Conservation (phyloP, 2,797 vertebrate genomes). For the Acrossocheilus fasciatus region DNA sequence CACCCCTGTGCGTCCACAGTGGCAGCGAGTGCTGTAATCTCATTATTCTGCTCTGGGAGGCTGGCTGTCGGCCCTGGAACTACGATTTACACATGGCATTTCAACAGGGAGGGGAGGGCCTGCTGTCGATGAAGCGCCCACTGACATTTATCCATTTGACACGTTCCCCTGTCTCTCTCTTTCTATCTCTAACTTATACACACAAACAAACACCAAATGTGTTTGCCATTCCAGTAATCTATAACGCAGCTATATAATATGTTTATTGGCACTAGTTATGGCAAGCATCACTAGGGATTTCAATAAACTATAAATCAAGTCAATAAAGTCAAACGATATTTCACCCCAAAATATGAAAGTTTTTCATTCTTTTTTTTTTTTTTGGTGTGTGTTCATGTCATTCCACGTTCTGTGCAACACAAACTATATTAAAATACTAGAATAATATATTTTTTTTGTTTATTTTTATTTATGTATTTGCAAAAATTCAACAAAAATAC, state of each 20-base stretch:
- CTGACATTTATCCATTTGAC: slow-evolving; percentile 79
- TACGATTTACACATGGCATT: slow-evolving; percentile 75
- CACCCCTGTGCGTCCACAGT: slow-evolving; percentile 49
- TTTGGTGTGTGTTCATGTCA: neutral
- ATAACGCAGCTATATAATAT: slow-evolving; percentile 9
- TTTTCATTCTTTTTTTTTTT: neutral
- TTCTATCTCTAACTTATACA: slow-evolving; percentile 21
- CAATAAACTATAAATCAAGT: neutral
- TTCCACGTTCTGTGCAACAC: neutral
- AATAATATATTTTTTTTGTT: neutral
- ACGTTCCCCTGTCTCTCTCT: slow-evolving; percentile 60
- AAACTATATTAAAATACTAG: neutral
- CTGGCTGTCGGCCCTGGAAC: slow-evolving; percentile 70
- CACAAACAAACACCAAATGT: slow-evolving; percentile 39
- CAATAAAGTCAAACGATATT: neutral
- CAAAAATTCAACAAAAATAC: neutral
- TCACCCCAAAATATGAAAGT: neutral
- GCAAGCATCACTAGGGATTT: neutral
- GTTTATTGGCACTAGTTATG: neutral
- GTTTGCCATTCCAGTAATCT: slow-evolving; percentile 18
- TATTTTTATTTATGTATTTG: neutral
- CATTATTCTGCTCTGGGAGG: slow-evolving; percentile 73
- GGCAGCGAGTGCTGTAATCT: slow-evolving; percentile 78
- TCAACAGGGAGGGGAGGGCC: slow-evolving; percentile 67
- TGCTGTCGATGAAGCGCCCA: slow-evolving; percentile 67